phyloP scores from a whole-genome alignment of 2,797 vertebrate genomes.

The Meda fulgida region DNA sequence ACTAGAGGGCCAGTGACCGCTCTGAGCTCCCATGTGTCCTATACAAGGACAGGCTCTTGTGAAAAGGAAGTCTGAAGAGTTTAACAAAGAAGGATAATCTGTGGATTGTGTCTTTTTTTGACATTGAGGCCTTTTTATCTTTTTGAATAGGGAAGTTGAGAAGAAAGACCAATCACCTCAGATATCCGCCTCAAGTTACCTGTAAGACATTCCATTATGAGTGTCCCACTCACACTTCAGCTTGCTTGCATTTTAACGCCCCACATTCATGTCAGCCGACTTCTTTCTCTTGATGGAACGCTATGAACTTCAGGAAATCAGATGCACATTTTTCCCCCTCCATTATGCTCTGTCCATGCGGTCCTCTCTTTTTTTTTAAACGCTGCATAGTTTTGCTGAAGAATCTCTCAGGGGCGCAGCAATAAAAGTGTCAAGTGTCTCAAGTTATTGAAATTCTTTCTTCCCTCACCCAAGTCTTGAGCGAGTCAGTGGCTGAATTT shows the following conservation, averaged over 20 bases:
- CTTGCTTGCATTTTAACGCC: neutral
- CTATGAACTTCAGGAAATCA: constrained; percentile 25
- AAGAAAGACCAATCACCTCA: neutral
- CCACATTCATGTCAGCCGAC: neutral
- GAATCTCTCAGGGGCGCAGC: constrained; percentile 55
- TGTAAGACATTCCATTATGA: constrained; percentile 6
- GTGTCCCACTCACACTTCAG: neutral
- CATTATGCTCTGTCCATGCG: neutral
- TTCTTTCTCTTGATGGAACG: constrained; percentile 5
- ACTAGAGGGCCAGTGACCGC: constrained; percentile 30
- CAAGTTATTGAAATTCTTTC: constrained; percentile 67
- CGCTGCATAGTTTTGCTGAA: constrained; percentile 21
- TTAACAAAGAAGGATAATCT: neutral
- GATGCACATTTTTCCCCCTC: constrained; percentile 12
- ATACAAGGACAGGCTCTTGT: neutral
- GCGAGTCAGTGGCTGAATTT: constrained; percentile 30
- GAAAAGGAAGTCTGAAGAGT: neutral
- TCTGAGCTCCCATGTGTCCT: constrained; percentile 3
- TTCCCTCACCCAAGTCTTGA: constrained; percentile 48
- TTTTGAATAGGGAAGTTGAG: neutral
- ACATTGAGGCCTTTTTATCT: neutral
- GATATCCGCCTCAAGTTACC: constrained; percentile 15
- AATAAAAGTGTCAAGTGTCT: constrained; percentile 68
- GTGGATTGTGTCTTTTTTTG: neutral
- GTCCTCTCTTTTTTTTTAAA: neutral